phyloP scores from a whole-genome alignment of 2,888 invertebrate genomes.

The Oegoconia quadripuncta region DNA sequence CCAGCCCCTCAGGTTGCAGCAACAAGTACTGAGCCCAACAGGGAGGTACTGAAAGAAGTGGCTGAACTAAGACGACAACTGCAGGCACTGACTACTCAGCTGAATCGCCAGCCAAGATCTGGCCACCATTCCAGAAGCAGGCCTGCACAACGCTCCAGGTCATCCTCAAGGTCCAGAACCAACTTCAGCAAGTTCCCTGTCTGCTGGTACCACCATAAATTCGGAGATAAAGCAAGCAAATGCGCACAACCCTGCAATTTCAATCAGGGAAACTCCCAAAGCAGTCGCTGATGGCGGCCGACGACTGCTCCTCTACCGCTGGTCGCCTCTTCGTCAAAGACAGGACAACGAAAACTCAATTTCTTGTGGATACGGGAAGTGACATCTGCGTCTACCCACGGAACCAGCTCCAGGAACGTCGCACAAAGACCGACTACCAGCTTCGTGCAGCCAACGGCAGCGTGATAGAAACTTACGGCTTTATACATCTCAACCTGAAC shows the following conservation, averaged over 20 bases:
- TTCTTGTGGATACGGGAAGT: not conserved
- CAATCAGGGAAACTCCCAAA: constrained; percentile 16
- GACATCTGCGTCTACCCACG: not conserved
- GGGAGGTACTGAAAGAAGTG: not conserved
- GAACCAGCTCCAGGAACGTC: no score
- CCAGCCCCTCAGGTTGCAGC: constrained; percentile 3
- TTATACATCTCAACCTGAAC: not conserved
- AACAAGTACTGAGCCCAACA: not conserved
- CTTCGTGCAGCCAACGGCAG: constrained; percentile 10
- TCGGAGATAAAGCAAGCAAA: constrained; percentile 7
- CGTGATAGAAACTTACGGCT: constrained; percentile 6
- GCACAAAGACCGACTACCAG: no score
- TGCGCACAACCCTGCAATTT: constrained; percentile 18
- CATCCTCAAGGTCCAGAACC: constrained; percentile 8
- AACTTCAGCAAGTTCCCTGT: constrained; percentile 12
- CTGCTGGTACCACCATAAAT: constrained; percentile 24
- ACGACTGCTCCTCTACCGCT: constrained; percentile 7
- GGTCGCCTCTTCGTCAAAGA: constrained; percentile 10
- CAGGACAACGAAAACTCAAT: not conserved
- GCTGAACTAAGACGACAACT: not conserved
- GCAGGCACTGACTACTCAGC: not conserved
- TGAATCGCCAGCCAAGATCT: not conserved
- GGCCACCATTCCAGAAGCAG: not conserved
- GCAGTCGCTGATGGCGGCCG: constrained; percentile 14
- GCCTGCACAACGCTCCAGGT: not conserved